Evolutionary conservation across 2,888 invertebrate species (phyloP), one percentile per base, ranked within the genome.

Genomic region (Melanostoma mellinum): DNA sequence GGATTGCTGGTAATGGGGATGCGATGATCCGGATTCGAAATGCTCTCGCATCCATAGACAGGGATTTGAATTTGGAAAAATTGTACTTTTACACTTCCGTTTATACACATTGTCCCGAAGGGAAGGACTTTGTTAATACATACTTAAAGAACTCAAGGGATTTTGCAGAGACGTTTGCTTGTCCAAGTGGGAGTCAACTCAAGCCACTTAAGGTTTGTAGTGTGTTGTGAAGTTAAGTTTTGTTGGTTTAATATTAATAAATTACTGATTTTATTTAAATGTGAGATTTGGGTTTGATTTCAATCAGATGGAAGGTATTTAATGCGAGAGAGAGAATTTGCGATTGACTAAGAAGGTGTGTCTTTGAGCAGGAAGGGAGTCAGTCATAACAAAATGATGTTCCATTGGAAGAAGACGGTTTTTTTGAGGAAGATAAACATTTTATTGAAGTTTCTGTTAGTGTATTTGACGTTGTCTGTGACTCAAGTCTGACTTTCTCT

Each of bases 101-200:
- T 44, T 84, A 89, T 55, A 87, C 87, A 1, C 89, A 89, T 46
- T 90, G 90, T 33, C 78, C 58, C 0, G 87, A 84, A 63, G 86
- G 88, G 1, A 86, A 86, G 38, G 85, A 87, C 32, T 73, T 89
- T 48, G 82, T 88, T 3, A 88, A 90, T 63, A 86, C 80, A n/a
- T 86, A 88, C 58, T 81, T 90, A 56, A 88, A 88, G 58, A 89
- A 90, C 79, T 87, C 88, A 36, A 84, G 79, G 35, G 88, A 87
- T 44, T 90, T 90, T 58, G 87, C 87, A n/a, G 88, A 88, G 72
- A 86, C 88, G 3, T 90, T 90, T 68, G 86, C 85, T 6, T 90
- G 90, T 56, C 87, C 87, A 9, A 63, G 52, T 0, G 86, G 87
- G 3, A 88, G 89, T 69, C 52, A 78, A 6, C 78, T 90, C 32